Conservation (phyloP, 2,113 vertebrate species). For the Euleptes europaea region DNA sequence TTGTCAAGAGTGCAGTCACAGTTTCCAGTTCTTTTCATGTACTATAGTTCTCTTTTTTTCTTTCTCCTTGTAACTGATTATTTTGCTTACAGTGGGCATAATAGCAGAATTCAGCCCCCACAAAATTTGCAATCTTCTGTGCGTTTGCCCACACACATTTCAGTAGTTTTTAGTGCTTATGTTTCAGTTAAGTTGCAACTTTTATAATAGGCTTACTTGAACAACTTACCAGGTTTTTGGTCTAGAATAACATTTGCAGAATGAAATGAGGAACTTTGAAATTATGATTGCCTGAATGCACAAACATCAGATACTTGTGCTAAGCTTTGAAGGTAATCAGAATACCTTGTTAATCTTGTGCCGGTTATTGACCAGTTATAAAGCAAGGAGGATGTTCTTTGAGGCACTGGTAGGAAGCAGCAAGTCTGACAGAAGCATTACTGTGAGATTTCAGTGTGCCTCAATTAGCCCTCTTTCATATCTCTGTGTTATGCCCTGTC, state of each 20-base stretch:
- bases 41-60: neutral
- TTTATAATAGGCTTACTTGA: neutral
- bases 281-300: neutral
- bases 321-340: too few relatives aligned
- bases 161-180: too few relatives aligned
- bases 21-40: neutral
- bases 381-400: neutral
- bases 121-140: neutral
- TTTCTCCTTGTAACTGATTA: neutral
- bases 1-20: neutral
- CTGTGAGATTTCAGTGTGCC: neutral
- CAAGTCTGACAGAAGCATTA: neutral
- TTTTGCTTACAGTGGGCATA: neutral
- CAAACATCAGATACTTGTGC: too few relatives aligned
- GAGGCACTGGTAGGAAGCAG: neutral
- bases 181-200: neutral
- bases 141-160: neutral
- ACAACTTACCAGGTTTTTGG: neutral
- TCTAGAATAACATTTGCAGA: neutral
- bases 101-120: too few relatives aligned
- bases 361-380: too few relatives aligned
- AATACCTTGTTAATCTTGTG: too few relatives aligned
- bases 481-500: neutral
- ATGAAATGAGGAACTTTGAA: neutral
- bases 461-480: neutral